Evolutionary conservation across 1,140 invertebrate genomes (phyloP).

Genomic region (Zaprionus inermis): DNA sequence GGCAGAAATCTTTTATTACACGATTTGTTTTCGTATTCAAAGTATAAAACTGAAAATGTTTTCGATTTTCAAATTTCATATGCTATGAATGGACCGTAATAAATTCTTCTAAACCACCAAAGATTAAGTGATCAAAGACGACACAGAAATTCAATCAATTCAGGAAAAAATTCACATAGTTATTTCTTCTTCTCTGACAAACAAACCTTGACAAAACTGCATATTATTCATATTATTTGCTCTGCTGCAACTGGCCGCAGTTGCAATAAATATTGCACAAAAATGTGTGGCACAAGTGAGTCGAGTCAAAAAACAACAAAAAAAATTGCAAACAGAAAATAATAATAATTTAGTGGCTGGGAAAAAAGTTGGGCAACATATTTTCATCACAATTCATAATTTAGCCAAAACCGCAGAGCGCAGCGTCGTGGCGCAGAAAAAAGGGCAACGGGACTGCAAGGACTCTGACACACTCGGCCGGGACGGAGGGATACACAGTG

Average conservation of each 20-base stretch:
- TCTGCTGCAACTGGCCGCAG: conserved; percentile 11
- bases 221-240: conserved; percentile 1
- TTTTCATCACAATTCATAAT: conserved; percentile 63
- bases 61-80: no score
- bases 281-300: conserved; percentile 20
- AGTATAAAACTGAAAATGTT: no score
- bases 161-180: neutral
- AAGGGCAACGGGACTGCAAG: conserved; percentile 26
- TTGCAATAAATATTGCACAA: conserved; percentile 45
- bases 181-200: neutral
- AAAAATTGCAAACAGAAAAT: conserved; percentile 15
- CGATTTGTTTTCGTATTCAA: no score
- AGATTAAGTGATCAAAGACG: no score
- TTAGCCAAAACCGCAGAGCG: conserved; percentile 40
- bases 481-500: neutral
- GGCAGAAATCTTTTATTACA: no score
- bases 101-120: no score
- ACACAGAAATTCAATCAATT: neutral
- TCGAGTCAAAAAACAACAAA: neutral
- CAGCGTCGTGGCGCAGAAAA: conserved; percentile 30
- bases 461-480: conserved; percentile 6
- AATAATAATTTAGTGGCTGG: conserved; percentile 38
- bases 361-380: conserved; percentile 39
- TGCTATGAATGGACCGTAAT: no score
- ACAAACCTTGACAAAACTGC: neutral